Evolutionary conservation across 2,797 vertebrate genomes (phyloP).

Genomic region (Lepilemur ruficaudatus): DNA sequence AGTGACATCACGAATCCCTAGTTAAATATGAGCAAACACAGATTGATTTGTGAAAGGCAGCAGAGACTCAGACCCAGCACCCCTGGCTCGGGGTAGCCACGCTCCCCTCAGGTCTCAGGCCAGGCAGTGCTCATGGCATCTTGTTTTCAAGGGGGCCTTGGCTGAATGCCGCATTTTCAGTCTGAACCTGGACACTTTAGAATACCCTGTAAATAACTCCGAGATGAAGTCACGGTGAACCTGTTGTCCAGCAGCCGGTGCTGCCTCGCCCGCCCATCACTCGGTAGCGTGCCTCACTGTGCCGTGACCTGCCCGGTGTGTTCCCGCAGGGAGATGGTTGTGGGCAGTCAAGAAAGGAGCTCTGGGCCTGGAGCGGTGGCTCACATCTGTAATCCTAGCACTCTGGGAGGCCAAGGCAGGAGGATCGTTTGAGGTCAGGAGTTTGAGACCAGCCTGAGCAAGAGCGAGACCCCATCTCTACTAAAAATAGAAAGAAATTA

Average conservation of each 20-base stretch:
- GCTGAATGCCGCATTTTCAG: neutral
- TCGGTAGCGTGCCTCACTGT: neutral
- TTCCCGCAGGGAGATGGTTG: neutral
- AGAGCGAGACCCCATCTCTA: no score
- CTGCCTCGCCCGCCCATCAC: neutral
- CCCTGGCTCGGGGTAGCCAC: no score
- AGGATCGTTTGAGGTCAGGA: no score
- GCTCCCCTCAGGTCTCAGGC: neutral
- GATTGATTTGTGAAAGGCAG: neutral
- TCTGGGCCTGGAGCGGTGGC: no score
- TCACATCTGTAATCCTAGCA: no score
- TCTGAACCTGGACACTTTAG: neutral
- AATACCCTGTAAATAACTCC: neutral
- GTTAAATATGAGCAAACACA: conserved; percentile 19
- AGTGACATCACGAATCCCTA: neutral
- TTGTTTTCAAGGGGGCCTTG: neutral
- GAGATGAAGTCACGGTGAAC: neutral
- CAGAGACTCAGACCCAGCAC: neutral
- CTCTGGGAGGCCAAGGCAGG: no score
- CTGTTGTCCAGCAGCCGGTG: neutral
- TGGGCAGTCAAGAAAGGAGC: neutral
- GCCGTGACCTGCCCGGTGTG: neutral
- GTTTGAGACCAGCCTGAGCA: no score
- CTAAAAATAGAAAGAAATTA: no score
- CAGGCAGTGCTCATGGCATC: neutral